Evolutionary conservation across 2,113 vertebrate genomes (phyloP), one percentile per base, ranked within the genome.

Genomic region (Turnix velox): DNA sequence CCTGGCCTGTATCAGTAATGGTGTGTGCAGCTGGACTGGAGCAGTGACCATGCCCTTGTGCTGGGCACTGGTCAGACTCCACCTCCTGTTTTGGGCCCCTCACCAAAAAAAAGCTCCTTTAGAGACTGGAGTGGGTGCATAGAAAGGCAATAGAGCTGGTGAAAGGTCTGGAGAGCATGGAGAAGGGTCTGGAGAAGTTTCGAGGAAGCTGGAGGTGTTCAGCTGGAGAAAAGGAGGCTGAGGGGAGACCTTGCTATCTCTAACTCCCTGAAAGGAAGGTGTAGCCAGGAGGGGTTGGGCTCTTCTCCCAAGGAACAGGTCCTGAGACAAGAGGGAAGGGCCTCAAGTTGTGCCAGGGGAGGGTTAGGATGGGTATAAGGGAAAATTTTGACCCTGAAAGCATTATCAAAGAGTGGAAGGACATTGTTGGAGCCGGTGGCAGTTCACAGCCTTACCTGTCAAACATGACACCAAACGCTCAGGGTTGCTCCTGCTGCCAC

Each of bases 391-490:
- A n/a, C n/a, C n/a, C n/a, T n/a, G n/a, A n/a, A n/a, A n/a, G n/a
- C n/a, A n/a, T n/a, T n/a, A n/a, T n/a, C n/a, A n/a, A n/a, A n/a
- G n/a, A n/a, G n/a, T n/a, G n/a, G n/a, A n/a, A n/a, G n/a, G n/a
- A n/a, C n/a, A n/a, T 81, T 65, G 48, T 28, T 37, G 40, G 90
- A 74, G 82, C 33, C 85, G 52, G 93, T 42, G 89, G 95, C 84
- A 83, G 94, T 33, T 91, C 94, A 85, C 72, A 31, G 88, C 42
- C 75, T 27, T 95, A 71, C 71, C 93, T 52, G 11, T 93, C 95
- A 33, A 76, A 91, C 95, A 66, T 2, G 1, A 3, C 0, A 33
- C 4, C 22, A 20, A 14, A 23, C 0, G 30, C 72, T 33, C 42
- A 12, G 65, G 81, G 78, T 61, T 28, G 4, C 8, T 27, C 68